These are phyloP conservation scores for Hemaris fuciformis DNA, from an alignment of 2,888 invertebrate genomes.

Conservation along the genomic window DNA sequence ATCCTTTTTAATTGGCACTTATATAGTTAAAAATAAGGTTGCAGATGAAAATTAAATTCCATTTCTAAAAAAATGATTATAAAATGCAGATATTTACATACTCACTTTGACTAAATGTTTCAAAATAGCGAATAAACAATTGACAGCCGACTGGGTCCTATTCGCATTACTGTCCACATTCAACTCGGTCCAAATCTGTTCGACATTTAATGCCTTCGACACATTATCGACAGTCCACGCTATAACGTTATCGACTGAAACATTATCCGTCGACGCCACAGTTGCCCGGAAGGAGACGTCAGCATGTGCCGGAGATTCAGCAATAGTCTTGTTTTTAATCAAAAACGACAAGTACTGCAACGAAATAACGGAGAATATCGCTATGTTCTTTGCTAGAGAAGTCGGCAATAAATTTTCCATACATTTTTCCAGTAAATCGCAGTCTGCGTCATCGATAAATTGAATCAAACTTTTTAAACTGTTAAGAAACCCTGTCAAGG, in stretches of 20 bases:
- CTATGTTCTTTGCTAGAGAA: slow-evolving; percentile 58
- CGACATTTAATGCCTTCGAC: slow-evolving; percentile 59
- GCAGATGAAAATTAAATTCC: background rate
- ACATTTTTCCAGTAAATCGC: slow-evolving; percentile 70
- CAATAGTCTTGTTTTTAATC: slow-evolving; percentile 75
- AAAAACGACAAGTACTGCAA: slow-evolving; percentile 74
- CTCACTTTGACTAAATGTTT: slow-evolving; percentile 74
- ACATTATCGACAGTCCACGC: slow-evolving; percentile 62
- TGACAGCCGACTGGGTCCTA: slow-evolving; percentile 72
- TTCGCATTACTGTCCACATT: slow-evolving; percentile 67
- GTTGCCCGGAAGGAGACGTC: slow-evolving; percentile 67
- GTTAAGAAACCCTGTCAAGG: slow-evolving; percentile 59
- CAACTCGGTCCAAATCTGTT: slow-evolving; percentile 69
- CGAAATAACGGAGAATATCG: slow-evolving; percentile 69
- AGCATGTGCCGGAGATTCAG: slow-evolving; percentile 64
- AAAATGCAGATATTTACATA: slow-evolving; percentile 2
- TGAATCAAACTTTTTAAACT: slow-evolving; percentile 51
- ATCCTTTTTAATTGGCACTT: too few species aligned
- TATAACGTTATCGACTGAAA: slow-evolving; percentile 66
- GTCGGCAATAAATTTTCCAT: slow-evolving; percentile 61
- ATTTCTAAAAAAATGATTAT: background rate
- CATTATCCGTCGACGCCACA: slow-evolving; percentile 52
- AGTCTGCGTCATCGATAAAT: slow-evolving; percentile 63
- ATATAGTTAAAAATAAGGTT: too few species aligned
- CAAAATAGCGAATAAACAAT: slow-evolving; percentile 71